Evolutionary conservation across 2,113 vertebrate genomes (phyloP).

Genomic region (Saccopteryx bilineata): DNA sequence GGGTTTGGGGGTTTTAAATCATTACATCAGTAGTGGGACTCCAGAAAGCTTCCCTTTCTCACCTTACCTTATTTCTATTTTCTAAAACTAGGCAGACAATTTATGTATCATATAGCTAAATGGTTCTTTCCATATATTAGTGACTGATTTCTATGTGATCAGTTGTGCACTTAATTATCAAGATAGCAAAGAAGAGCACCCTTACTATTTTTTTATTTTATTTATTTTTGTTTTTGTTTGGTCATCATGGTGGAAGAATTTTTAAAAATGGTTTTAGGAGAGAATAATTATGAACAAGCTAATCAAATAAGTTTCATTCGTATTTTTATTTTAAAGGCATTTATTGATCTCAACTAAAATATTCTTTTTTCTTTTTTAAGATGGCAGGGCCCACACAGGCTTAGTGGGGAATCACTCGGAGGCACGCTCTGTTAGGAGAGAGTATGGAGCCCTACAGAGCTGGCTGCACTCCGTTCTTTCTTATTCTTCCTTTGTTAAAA

Average conservation of each 20-base stretch:
- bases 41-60: neutral
- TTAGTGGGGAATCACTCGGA: neutral
- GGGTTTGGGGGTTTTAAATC: constrained; percentile 10
- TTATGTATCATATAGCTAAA: neutral
- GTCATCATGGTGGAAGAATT: constrained; percentile 49
- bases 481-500: neutral
- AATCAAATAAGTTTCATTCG: constrained; percentile 55
- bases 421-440: fast-evolving
- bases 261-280: constrained; percentile 35
- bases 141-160: neutral
- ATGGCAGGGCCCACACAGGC: neutral
- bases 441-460: no score
- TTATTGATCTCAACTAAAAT: constrained; percentile 47
- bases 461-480: no score
- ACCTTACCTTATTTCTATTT: neutral
- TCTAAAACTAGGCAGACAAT: neutral
- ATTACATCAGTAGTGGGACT: neutral
- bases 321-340: constrained; percentile 45
- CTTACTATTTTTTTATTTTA: constrained; percentile 57
- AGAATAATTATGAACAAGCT: constrained; percentile 58
- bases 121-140: neutral
- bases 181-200: neutral
- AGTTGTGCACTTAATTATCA: neutral
- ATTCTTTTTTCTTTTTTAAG: constrained; percentile 39
- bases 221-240: constrained; percentile 66